Base-by-base conservation (phyloP, 2,797 vertebrate genomes). In the Eulemur rubriventer region DNA sequence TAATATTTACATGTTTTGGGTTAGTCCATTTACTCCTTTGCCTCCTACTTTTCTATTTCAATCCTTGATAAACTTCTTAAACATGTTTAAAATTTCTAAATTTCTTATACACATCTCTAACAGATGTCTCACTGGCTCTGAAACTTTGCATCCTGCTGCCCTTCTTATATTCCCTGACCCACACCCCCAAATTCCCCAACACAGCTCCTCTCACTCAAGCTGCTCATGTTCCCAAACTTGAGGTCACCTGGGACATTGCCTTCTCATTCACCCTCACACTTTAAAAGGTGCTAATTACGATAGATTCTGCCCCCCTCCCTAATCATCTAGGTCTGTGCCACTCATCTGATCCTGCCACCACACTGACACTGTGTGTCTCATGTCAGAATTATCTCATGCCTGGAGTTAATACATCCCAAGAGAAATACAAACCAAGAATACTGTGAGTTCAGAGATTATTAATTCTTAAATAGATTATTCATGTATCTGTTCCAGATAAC, bases 401-500 rank as follows among this genome's bases (percentile, higher is more conserved):
- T 84, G 11, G 26, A 81, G 46, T 7, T 92, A 72, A 83, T 70
- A 80, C 30, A 46, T 48, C 48, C 72, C 57, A 78, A 83, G 57
- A 81, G 84, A 84, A 96, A 80, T 67, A 88, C n/a, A 95, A 73
- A 57, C 24, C 43, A 92, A 83, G 35, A 43, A 17, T 46, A 52
- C 24, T 38, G 22, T 24, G 50, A 95, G 50, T 61, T 88, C 55
- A 94, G 63, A 83, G 14, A 73, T 55, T 38, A 65, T 63, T 87
- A 67, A 65, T 88, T 95, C 16, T 76, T 80, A 78, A 90, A 57
- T 94, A n/a, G 33, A 88, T 82, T 88, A 90, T 41, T 91, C 35
- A 46, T 4, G 4, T 81, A 83, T 52, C 20, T 91, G 33, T 90
- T 88, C 83, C 67, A 94, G 84, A 63, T 35, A 73, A 50, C 12